phyloP scores from a whole-genome alignment of 2,888 invertebrate species.

The Thecocarcelia acutangulata region DNA sequence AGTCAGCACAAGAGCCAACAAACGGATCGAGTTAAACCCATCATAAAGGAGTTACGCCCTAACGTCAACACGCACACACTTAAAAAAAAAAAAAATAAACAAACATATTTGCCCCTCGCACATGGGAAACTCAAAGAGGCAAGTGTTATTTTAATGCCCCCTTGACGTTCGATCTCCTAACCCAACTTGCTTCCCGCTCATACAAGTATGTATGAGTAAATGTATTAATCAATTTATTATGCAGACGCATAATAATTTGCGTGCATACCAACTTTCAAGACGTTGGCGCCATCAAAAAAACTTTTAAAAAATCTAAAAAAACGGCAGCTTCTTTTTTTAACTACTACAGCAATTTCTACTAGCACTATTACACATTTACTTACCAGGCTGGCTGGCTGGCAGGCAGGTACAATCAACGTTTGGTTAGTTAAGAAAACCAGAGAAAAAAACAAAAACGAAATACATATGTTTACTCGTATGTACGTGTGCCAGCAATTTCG shows the following conservation, averaged over 20 bases:
- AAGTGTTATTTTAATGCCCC: constrained; percentile 63
- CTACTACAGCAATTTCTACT: constrained; percentile 27
- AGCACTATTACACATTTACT: constrained; percentile 10
- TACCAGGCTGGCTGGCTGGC: constrained; percentile 25
- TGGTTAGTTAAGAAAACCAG: constrained; percentile 16
- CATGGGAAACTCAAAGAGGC: constrained; percentile 40
- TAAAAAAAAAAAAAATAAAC: not conserved
- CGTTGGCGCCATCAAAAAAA: constrained; percentile 71
- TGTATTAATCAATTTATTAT: constrained; percentile 71
- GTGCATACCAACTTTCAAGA: constrained; percentile 66
- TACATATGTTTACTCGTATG: no score
- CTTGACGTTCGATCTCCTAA: constrained; percentile 25
- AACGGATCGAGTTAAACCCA: constrained; percentile 58
- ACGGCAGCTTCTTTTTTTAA: constrained; percentile 68
- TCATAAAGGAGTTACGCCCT: constrained; percentile 63
- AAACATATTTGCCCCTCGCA: constrained; percentile 17
- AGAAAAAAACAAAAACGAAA: not conserved
- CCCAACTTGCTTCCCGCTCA: constrained; percentile 19
- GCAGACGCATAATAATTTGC: constrained; percentile 70
- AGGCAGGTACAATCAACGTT: not conserved
- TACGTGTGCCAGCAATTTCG: constrained; percentile 61
- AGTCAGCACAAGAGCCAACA: constrained; percentile 11
- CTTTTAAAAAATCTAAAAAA: constrained; percentile 34
- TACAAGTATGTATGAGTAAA: constrained; percentile 58
- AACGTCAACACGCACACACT: constrained; percentile 33